Evolutionary conservation across 35 echinoderm and acorn worm species (phyloP).

Genomic region (Strongylocentrotus purpuratus): DNA sequence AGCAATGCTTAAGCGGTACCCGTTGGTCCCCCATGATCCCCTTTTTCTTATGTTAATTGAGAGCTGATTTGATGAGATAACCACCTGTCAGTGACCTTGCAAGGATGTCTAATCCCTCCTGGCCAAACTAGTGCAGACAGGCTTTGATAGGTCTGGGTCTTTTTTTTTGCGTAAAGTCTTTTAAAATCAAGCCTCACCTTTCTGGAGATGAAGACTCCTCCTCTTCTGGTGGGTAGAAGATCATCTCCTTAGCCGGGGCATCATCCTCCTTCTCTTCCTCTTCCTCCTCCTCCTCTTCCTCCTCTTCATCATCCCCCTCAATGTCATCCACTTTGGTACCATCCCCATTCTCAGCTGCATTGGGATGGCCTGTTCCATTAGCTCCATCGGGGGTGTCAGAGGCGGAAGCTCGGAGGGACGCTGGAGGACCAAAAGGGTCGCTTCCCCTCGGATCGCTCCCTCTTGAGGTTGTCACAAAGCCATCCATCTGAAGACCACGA

Average conservation of each 20-base stretch:
- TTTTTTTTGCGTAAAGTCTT: too few relatives aligned
- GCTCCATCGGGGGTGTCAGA: background rate
- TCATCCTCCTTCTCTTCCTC: conserved; percentile 63
- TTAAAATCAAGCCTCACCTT: conserved; percentile 25
- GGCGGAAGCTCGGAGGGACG: background rate
- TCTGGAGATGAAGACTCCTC: conserved; percentile 63
- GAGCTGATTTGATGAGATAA: too few relatives aligned
- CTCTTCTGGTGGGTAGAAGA: conserved; percentile 67
- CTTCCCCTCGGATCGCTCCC: conserved; percentile 73
- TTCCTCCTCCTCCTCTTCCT: conserved; percentile 64
- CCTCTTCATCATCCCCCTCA: conserved; percentile 57
- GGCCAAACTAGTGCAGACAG: too few relatives aligned
- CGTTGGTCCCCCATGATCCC: too few relatives aligned
- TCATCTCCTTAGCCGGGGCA: conserved; percentile 62
- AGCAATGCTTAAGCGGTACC: too few relatives aligned
- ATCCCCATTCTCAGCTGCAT: conserved; percentile 28
- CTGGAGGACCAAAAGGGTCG: conserved; percentile 61
- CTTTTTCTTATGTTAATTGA: too few relatives aligned
- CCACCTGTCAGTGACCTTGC: too few relatives aligned
- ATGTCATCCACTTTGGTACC: conserved; percentile 37
- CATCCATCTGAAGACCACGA: conserved; percentile 23
- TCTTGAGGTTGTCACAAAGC: conserved; percentile 65
- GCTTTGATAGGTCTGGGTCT: too few relatives aligned
- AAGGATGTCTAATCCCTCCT: too few relatives aligned
- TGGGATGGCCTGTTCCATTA: background rate